A percentile compares a stretch with the other conserved stretches of the same genome.
phyloP scores from a whole-genome alignment of 2,888 invertebrate species.

The Chalcosyrphus nemorum region DNA sequence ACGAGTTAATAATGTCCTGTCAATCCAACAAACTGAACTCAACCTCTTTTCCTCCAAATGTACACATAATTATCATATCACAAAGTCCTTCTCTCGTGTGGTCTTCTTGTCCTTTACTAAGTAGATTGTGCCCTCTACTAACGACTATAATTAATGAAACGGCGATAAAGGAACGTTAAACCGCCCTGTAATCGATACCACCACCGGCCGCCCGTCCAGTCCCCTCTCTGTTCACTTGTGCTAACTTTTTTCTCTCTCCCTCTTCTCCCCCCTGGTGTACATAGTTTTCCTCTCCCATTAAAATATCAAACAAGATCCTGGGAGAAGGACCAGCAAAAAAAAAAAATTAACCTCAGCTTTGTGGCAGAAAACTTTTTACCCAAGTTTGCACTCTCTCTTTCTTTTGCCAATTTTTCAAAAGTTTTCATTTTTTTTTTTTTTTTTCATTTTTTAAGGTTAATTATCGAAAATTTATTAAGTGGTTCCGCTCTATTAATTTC shows the following conservation, averaged over 20 bases:
- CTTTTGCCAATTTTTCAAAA: slow-evolving; percentile 19
- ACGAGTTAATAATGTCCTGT: no score
- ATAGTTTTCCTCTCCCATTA: slow-evolving; percentile 29
- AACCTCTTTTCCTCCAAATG: no score
- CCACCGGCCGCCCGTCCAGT: not conserved
- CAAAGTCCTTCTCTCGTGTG: not conserved
- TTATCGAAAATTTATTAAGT: slow-evolving; percentile 36
- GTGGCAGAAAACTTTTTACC: slow-evolving; percentile 17
- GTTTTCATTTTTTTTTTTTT: slow-evolving; percentile 2
- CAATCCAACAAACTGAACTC: no score
- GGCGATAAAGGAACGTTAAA: slow-evolving; percentile 12
- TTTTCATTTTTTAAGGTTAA: slow-evolving; percentile 21
- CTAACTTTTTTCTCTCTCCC: slow-evolving; percentile 1
- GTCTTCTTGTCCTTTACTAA: not conserved
- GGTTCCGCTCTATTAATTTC: slow-evolving; percentile 34
- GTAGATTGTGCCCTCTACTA: not conserved
- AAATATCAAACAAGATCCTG: slow-evolving; percentile 21
- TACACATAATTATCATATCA: not conserved
- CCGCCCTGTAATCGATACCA: slow-evolving; percentile 11
- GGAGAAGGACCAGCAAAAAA: not conserved
- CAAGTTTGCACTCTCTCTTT: slow-evolving; percentile 27
- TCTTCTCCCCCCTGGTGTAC: not conserved
- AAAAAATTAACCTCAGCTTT: not conserved
- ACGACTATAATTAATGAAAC: slow-evolving; percentile 12
- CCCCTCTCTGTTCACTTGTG: not conserved